Base-by-base conservation (phyloP, 2,797 vertebrate species). In the Sebastes kiyomatsui region DNA sequence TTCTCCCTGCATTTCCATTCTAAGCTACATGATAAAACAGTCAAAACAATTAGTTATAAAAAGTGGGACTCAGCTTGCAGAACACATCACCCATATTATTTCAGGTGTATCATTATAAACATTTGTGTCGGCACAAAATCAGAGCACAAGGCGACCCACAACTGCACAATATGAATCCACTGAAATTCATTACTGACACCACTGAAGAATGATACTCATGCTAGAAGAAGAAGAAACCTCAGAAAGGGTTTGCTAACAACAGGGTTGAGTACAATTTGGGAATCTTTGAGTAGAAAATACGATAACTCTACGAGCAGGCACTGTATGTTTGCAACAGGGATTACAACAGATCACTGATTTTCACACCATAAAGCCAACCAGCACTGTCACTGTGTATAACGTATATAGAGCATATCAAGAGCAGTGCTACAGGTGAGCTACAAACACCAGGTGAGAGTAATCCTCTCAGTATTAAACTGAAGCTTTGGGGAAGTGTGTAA, bases 361-460 rank as follows among this genome's bases (percentile, higher is more conserved):
- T 69, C 58, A 87, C 74, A 35, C 56, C 20, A 49, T 56, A 70
- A 72, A 71, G 35, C 69, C 85, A 78, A 67, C 65, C 62, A 80
- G 72, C 79, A 65, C 69, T 33, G 46, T 80, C 83, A 91, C 77
- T 71, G 68, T 72, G 59, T 58, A 59, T 32, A 72, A 76, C 73
- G 23, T 46, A 84, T 33, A 89, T 20, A 28, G 68, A 90, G 74
- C 52, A 86, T 59, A 38, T 81, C n/a, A 75, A 84, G 16, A 83
- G 71, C 33, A 49, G 77, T 77, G 87, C 87, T 89, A 89, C 88
- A 76, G 62, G 82, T 76, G 77, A 76, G 85, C 78, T 84, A 89
- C 83, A 59, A 79, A 85, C 76, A 67, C 64, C 69, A 27, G 80
- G 59, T 64, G 66, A 78, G 68, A 66, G 68, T 35, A n/a, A 61